Percentiles rank a stretch among this genome's conserved stretches.
These are phyloP conservation scores for Oryzias sinensis DNA, from an alignment of 2,797 vertebrate genomes.

Conservation along the genomic window DNA sequence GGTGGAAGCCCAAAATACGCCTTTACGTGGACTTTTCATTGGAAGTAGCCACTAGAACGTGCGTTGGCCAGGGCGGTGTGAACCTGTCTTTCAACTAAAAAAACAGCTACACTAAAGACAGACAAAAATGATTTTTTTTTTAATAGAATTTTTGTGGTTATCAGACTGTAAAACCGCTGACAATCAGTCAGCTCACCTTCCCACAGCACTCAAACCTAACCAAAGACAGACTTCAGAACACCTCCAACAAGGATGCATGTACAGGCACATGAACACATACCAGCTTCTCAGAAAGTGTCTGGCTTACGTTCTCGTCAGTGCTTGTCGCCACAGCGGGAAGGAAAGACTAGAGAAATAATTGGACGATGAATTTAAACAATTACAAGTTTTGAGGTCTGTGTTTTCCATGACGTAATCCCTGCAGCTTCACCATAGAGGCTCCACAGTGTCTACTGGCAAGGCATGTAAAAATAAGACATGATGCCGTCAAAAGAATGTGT, in stretches of 20 bases:
- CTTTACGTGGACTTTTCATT: no score
- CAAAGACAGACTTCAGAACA: conserved; percentile 33
- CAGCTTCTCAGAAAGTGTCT: conserved; percentile 46
- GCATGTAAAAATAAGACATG: conserved; percentile 48
- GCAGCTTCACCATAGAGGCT: conserved; percentile 62
- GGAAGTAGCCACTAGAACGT: no score
- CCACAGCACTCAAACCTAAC: conserved; percentile 13
- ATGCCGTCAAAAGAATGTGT: conserved; percentile 62
- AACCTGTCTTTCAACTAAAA: not conserved
- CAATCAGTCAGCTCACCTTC: conserved; percentile 36
- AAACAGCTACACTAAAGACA: not conserved
- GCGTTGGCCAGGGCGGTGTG: no score
- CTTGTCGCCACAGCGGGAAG: conserved; percentile 42
- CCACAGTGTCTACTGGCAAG: conserved; percentile 70
- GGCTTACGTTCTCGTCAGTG: conserved; percentile 55
- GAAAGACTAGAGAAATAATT: conserved; percentile 45
- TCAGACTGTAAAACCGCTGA: conserved; percentile 13
- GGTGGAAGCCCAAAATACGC: no score
- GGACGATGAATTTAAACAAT: conserved; percentile 71
- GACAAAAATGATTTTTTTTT: conserved; percentile 10
- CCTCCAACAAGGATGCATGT: conserved; percentile 32
- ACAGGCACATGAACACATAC: conserved; percentile 38
- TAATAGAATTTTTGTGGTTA: conserved; percentile 3
- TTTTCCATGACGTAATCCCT: conserved; percentile 76
- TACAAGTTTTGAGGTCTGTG: conserved; percentile 55